These are phyloP conservation scores for Austrolebias charrua DNA, from an alignment of 2,797 vertebrate species.

Conservation along the genomic window DNA sequence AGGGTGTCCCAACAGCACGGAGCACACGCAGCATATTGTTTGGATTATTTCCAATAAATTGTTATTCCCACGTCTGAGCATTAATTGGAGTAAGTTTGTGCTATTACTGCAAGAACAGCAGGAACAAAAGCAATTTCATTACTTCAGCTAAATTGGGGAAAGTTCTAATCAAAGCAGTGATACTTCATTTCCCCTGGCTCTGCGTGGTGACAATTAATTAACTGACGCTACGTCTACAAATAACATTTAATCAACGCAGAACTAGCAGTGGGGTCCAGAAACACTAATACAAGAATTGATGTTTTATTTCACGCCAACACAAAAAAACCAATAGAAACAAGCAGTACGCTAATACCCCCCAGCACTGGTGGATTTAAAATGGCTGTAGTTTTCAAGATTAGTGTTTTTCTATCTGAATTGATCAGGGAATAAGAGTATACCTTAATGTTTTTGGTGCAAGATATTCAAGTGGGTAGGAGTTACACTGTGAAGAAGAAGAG, in stretches of 20 bases:
- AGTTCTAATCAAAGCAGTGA: slow-evolving; percentile 28
- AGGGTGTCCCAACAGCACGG: not conserved
- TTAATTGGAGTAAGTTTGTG: not conserved
- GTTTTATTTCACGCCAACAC: not conserved
- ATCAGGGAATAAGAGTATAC: no score
- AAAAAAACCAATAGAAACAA: no score
- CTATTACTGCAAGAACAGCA: not conserved
- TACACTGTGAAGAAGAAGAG: no score
- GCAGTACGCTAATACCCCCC: no score
- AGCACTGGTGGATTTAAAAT: no score
- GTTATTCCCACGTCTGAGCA: not conserved
- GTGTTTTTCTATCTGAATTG: no score
- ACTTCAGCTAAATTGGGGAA: slow-evolving; percentile 36
- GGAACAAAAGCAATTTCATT: slow-evolving; percentile 7
- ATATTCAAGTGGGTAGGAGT: no score
- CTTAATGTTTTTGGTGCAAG: no score
- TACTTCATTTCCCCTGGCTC: slow-evolving; percentile 19
- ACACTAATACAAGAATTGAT: slow-evolving; percentile 1
- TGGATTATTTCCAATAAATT: not conserved
- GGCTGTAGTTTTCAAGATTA: no score
- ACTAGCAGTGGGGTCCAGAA: not conserved
- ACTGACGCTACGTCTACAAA: slow-evolving; percentile 4
- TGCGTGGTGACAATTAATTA: slow-evolving; percentile 36
- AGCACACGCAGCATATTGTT: not conserved
- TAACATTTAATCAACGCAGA: slow-evolving; percentile 7